These are phyloP conservation scores for Barnardius zonarius DNA, from an alignment of 2,113 vertebrate species.

Conservation along the genomic window DNA sequence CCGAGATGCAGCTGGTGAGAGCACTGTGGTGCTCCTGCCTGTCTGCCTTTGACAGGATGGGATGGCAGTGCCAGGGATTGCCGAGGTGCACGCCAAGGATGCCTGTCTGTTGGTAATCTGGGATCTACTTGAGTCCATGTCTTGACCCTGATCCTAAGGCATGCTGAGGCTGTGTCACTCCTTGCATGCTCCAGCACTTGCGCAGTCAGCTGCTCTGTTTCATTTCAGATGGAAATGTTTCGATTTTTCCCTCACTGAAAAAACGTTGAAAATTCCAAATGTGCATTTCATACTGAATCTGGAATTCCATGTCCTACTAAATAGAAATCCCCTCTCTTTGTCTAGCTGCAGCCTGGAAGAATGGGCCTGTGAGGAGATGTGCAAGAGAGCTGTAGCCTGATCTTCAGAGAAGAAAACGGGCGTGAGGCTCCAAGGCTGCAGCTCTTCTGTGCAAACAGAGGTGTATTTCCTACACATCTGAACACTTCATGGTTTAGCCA, in stretches of 20 bases:
- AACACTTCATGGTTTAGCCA: not conserved
- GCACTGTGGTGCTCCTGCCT: not conserved
- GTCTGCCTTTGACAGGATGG: not conserved
- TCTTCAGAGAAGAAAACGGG: not conserved
- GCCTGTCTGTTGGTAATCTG: not conserved
- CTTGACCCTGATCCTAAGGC: not conserved
- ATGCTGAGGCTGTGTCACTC: not conserved
- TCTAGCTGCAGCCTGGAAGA: not conserved
- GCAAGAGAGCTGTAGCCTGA: not conserved
- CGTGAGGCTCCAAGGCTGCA: not conserved
- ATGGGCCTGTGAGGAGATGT: not conserved
- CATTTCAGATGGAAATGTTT: not conserved
- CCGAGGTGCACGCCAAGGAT: not conserved
- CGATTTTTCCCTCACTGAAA: not conserved
- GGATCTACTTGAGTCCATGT: rapidly evolving
- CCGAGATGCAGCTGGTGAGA: not conserved
- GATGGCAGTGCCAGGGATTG: not conserved
- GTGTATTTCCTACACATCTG: not conserved
- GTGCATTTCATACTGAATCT: not conserved
- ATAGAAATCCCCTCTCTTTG: not conserved
- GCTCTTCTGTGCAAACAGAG: not conserved
- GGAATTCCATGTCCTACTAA: not conserved
- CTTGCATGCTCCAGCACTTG: not conserved
- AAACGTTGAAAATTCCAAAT: not conserved
- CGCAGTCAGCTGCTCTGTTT: not conserved